Evolutionary conservation across 2,113 vertebrate genomes (phyloP), one percentile per base, ranked within the genome.

Genomic region (Alces alces): DNA sequence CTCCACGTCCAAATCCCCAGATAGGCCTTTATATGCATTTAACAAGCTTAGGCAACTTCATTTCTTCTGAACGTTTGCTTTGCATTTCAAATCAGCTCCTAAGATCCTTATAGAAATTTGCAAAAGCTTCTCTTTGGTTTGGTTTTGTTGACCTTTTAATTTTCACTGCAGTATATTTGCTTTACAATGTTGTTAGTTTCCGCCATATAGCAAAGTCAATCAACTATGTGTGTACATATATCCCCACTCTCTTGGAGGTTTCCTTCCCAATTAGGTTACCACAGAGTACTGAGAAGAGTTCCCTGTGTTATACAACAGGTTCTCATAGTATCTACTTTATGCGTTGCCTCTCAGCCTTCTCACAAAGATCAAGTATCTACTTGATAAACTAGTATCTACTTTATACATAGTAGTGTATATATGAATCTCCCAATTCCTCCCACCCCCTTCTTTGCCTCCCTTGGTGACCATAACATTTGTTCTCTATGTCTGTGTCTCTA

Each of bases 21-120:
- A 55, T 47, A 66, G 30, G 43, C 54, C 23, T 76, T 92, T 86
- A 33, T 66, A 25, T 89, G 43, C n/a, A 88, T 85, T 93, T 86
- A 64, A n/a, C 17, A 33, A 52, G 6, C 21, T 83, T 83, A 54
- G 50, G 80, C 57, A 85, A 87, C 43, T 93, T 64, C 5, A 14
- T 90, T 95, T 97, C 95, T 61, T 91, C 87, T 25, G 60, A 96
- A 92, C 8, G 5, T 70, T 64, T 66, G 54, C 76, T 96, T 88
- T 93, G 15, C 14, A 25, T 80, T 91, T 98, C 50, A 73, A 64
- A 47, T 78, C 89, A 43, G 36, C 73, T 50, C 88, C 43, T 9
- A 3, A 13, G 64, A 94, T 82, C 86, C 57, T 3, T 15, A 82
- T 66, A 91, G 89, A 96, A 86, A 16, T 64, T 61, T 21, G 19